Percentiles rank a stretch among this genome's conserved stretches.
Conservation (phyloP, 2,888 invertebrate species). For the Ariolimax columbianus region DNA sequence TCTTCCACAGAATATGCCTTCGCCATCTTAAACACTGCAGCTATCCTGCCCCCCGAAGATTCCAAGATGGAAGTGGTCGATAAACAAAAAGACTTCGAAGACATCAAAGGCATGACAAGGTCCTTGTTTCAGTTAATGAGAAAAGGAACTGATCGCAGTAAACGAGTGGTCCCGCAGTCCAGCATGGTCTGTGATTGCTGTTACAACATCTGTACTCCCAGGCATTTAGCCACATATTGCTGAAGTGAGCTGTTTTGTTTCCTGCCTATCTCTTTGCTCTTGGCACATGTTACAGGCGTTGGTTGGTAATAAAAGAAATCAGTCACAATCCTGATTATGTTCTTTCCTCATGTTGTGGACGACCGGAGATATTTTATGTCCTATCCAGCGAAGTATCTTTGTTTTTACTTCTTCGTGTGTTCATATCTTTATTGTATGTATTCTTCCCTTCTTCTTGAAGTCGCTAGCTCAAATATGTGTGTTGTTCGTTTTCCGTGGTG, state of each 20-base stretch:
- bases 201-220: constrained; percentile 50
- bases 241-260: not conserved
- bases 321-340: too few species aligned
- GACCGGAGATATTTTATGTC: too few species aligned
- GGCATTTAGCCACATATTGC: constrained; percentile 50
- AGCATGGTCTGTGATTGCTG: constrained; percentile 55
- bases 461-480: too few species aligned
- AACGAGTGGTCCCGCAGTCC: not conserved
- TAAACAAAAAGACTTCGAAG: not conserved
- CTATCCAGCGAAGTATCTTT: too few species aligned
- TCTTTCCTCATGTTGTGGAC: too few species aligned
- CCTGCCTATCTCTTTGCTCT: not conserved
- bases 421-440: too few species aligned
- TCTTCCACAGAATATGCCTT: not conserved
- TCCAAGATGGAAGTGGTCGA: too few species aligned
- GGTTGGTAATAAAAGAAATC: too few species aligned
- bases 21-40: not conserved
- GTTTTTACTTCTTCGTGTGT: too few species aligned
- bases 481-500: too few species aligned
- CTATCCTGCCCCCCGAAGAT: not conserved
- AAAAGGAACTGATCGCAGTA: not conserved
- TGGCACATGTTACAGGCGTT: not conserved
- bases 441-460: too few species aligned
- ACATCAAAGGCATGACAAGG: not conserved
- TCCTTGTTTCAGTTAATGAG: not conserved